Base-by-base conservation (phyloP, 2,888 invertebrate genomes). In the Cerastis leucographa region DNA sequence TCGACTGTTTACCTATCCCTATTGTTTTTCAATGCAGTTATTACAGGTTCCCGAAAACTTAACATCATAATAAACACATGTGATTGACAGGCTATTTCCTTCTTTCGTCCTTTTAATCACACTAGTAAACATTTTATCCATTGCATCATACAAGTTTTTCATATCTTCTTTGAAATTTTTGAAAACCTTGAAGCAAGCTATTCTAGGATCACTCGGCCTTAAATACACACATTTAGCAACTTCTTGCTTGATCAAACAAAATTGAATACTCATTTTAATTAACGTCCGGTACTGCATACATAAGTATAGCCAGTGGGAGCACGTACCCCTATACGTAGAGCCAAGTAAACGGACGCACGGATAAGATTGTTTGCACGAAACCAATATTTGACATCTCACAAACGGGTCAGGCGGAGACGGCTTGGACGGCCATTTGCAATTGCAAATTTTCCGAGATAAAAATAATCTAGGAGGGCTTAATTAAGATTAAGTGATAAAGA, bases 371-470 rank as follows among this genome's bases (percentile, higher is more conserved):
- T 96, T 94, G 94, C 92, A 88, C 88, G 86, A 83, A 92, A 90
- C 92, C 90, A 96, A 96, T 96, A 96, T 96, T 96, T 95, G 94
- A 93, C 91, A 93, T 91, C 93, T 92, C 93, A 89, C 93, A 94
- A 94, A 93, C 95, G 88, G 96, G 96, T 95, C 96, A 95, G 93
- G 89, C 93, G 87, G 89, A 92, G 93, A 92, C 92, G 93, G 88
- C 90, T 89, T 82, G 90, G 87, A 89, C 94, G 92, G 93, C 95
- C 95, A 95, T 95, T 95, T 93, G 95, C 94, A 92, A 94, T 91
- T 95, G 95, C 95, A 95, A 96, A 95, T 95, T 95, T 95, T 94
- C 94, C 93, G 89, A 94, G 96, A 96, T 96, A 95, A 96, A 95
- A 95, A 93, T 95, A 93, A 95, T 95, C 95, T 94, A 90, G 85